Evolutionary conservation across 2,888 invertebrate species (phyloP).

Genomic region (Coelopa pilipes): DNA sequence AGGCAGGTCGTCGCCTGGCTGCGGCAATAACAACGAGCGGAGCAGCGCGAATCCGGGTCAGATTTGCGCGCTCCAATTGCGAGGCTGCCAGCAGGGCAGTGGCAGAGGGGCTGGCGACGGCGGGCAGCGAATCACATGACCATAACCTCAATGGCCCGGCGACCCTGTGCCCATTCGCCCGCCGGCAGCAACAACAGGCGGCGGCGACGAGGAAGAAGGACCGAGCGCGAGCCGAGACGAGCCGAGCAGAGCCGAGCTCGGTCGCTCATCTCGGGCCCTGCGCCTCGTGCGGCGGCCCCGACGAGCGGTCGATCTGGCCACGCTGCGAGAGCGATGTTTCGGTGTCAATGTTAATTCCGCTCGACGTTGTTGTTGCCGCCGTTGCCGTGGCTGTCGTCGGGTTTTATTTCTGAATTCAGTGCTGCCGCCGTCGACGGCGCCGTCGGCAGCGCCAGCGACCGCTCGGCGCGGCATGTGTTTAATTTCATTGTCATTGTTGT

Average conservation of each 20-base stretch:
- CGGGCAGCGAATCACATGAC: conserved; percentile 14
- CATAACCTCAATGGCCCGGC: conserved; percentile 21
- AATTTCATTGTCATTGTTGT: conserved; percentile 35
- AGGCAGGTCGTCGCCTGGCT: too few relatives aligned
- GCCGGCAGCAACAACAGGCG: not conserved
- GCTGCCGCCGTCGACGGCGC: too few relatives aligned
- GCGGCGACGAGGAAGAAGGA: not conserved
- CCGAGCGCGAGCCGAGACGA: conserved; percentile 3
- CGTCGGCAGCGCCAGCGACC: too few relatives aligned
- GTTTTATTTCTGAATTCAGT: not conserved
- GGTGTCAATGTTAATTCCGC: conserved; percentile 39
- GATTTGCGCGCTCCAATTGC: conserved; percentile 5
- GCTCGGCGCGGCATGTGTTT: conserved; percentile 26
- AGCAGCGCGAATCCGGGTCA: not conserved
- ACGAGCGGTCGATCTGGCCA: too few relatives aligned
- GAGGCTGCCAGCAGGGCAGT: not conserved
- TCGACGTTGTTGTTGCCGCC: conserved; percentile 13
- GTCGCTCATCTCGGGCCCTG: too few relatives aligned
- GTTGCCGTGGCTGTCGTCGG: conserved; percentile 13
- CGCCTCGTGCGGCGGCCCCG: too few relatives aligned
- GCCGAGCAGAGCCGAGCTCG: conserved; percentile 20
- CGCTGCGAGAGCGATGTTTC: conserved; percentile 27
- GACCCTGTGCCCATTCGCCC: conserved; percentile 27
- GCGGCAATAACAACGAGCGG: too few relatives aligned
- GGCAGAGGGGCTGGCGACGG: not conserved